Evolutionary conservation across 1,140 invertebrate genomes (phyloP), one percentile per base, ranked within the genome.

Genomic region (Drosophila miranda): DNA sequence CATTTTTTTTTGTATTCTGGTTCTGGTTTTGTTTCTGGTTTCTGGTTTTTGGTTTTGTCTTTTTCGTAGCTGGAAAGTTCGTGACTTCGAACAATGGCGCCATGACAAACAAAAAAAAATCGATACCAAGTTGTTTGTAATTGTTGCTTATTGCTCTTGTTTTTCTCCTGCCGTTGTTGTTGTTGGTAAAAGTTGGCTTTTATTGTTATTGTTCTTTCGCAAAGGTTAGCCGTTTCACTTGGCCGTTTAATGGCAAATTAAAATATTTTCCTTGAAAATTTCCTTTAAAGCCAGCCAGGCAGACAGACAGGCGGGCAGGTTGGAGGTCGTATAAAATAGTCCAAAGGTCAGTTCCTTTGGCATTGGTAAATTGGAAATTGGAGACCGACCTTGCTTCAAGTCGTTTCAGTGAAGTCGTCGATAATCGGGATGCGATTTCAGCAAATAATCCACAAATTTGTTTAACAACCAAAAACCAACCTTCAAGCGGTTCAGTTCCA

Each of bases 41-140:
- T 19, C 19, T 19, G 19, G 19, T 19, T 19, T 19, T 19, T 19
- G 19, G 19, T 19, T 19, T 72, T 49, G 68, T 72, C 57, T 72
- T 60, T 72, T 54, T 43, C 60, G 50, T 71, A 50, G 43, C 34
- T 68, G 66, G 26, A 68, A 69, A 69, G 66, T 69, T 69, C 63
- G 66, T 69, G 66, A 68, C 66, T 68, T 54, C 62, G 62, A 62
- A 72, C 68, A 72, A 72, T 72, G 69, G 62, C 63, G 63, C 30
- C 63, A 67, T 41, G 34, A 50, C 50, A 72, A 72, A 72, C 68
- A 72, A 42, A 44, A 44, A 38, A 79, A 79, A 80, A 75, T 79
- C 77, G 61, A 80, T 80, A 70, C 19, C 45, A 75, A 74, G 59
- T 74, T 73, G 69, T 57, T 73, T 59, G 55, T 68, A 67, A 57